Evolutionary conservation across 2,888 invertebrate species (phyloP), one percentile per base, ranked within the genome.

Genomic region (Diplolepis rosae): DNA sequence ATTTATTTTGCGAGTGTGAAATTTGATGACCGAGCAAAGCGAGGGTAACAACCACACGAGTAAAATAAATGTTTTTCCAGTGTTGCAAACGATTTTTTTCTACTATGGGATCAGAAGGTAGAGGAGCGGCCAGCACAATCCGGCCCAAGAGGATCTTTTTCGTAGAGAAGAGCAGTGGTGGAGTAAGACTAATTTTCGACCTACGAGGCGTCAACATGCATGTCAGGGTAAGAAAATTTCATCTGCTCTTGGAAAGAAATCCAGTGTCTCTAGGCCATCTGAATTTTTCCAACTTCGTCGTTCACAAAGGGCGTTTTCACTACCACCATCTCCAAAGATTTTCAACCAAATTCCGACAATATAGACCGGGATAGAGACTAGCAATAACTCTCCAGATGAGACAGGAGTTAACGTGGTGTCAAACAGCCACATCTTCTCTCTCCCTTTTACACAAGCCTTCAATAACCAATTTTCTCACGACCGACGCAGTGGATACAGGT

Each of bases 121-220:
- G n/a, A n/a, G n/a, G n/a, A n/a, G n/a, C n/a, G n/a, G n/a, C n/a
- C n/a, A n/a, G n/a, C n/a, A n/a, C n/a, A n/a, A n/a, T n/a, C n/a
- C n/a, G n/a, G n/a, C n/a, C n/a, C n/a, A n/a, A n/a, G n/a, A 68
- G 39, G 13, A 67, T 77, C 50, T 76, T 76, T 18, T 24, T 70
- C 13, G 35, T 71, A 15, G 28, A 15, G 42, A 76, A 76, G 22
- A 52, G 65, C 61, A 65, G 30, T 7, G 72, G 74, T 1, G 74
- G 39, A 18, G 13, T 71, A 6, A 52, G 84, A 88, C 75, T 89
- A 89, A 67, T 65, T 15, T 61, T 71, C 50, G 51, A 67, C 15
- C 27, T 71, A 11, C 28, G 68, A 22, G 71, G 70, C 18, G 32
- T 73, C 54, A 71, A 73, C 68, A 15, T 22, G n/a, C 70, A 73